phyloP scores from a whole-genome alignment of 2,113 vertebrate species.

The Leptosomus discolor region DNA sequence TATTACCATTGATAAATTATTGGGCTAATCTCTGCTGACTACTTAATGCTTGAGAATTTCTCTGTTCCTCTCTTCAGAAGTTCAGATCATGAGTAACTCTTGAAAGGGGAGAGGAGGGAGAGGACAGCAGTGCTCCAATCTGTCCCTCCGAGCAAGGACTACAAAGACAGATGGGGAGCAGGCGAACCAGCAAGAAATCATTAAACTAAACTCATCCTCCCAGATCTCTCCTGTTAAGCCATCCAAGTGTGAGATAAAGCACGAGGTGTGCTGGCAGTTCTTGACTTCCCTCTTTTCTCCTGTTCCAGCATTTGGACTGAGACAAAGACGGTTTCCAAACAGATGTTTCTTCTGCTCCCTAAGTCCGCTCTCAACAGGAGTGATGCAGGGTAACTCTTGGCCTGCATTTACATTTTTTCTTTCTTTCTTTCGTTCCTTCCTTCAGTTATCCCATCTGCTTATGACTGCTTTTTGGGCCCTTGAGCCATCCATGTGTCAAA shows the following conservation, averaged over 20 bases:
- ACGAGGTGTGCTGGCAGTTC: background rate
- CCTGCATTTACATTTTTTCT: background rate
- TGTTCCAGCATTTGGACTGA: background rate
- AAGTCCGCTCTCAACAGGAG: background rate
- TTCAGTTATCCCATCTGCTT: conserved; percentile 18
- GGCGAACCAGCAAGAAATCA: conserved; percentile 58
- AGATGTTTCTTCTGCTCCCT: conserved; percentile 10
- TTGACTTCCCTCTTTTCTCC: background rate
- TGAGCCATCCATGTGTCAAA: conserved; percentile 13
- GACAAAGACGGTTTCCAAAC: background rate
- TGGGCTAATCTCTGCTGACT: conserved; percentile 33
- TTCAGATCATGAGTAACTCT: background rate
- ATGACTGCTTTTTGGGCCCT: background rate
- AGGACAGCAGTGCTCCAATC: conserved; percentile 6
- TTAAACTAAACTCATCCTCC: conserved; percentile 54
- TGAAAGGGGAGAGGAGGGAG: background rate
- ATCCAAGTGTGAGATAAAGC: conserved; percentile 39
- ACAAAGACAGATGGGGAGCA: conserved; percentile 63
- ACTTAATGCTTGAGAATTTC: background rate
- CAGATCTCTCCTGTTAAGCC: conserved; percentile 20
- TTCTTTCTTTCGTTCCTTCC: background rate
- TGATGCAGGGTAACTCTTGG: background rate
- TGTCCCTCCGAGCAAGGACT: conserved; percentile 42
- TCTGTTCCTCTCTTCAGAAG: conserved; percentile 15
- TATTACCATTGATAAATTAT: conserved; percentile 48